Conservation (phyloP, 2,797 vertebrate species). For the Mormyrops boulengeri region DNA sequence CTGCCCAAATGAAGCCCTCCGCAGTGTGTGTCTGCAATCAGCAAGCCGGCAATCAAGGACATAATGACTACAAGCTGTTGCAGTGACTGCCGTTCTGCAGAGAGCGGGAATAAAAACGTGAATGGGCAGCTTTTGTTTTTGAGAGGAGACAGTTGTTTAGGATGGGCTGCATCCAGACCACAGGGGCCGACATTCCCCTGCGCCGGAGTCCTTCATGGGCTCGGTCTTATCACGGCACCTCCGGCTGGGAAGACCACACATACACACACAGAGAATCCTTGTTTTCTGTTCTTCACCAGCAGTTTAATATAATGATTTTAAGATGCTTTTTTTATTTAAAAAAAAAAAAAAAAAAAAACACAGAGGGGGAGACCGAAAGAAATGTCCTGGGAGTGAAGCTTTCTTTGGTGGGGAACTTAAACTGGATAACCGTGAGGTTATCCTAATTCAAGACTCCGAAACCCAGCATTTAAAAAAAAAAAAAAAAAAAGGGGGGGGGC, state of each 20-base stretch:
- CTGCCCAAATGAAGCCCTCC: not conserved
- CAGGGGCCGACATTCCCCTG: slow-evolving; percentile 38
- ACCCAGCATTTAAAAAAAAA: not conserved
- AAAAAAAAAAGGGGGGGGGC: not conserved
- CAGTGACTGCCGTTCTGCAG: slow-evolving; percentile 29
- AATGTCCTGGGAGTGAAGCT: not conserved
- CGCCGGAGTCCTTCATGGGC: not conserved
- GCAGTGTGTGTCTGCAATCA: not conserved
- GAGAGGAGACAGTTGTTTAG: slow-evolving; percentile 38
- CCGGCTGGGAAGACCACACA: not conserved
- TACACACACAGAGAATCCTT: not conserved
- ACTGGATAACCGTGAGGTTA: not conserved
- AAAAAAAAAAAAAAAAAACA: not conserved
- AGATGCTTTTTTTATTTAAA: not conserved
- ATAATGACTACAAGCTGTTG: slow-evolving; percentile 41
- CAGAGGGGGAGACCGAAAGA: not conserved
- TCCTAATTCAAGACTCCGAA: not conserved
- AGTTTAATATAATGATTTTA: not conserved
- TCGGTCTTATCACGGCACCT: not conserved
- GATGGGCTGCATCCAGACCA: slow-evolving; percentile 41
- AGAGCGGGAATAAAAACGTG: slow-evolving; percentile 17
- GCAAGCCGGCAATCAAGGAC: not conserved
- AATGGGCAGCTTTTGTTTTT: slow-evolving; percentile 31
- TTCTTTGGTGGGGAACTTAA: not conserved
- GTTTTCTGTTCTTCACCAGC: not conserved